Evolutionary conservation across 2,113 vertebrate genomes (phyloP).

Genomic region (Polyodon spathula): DNA sequence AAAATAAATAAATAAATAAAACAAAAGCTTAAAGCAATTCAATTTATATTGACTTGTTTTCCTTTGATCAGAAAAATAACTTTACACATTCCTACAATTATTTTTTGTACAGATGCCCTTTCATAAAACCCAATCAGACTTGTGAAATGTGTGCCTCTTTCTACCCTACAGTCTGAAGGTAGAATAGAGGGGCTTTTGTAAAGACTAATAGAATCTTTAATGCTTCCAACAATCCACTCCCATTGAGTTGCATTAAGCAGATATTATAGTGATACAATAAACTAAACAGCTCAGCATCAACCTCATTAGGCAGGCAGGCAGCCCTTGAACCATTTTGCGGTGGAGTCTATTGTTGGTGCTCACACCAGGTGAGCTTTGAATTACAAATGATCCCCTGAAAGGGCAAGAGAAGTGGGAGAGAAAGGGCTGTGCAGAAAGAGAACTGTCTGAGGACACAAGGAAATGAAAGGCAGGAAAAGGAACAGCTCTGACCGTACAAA

Average conservation of each 20-base stretch:
- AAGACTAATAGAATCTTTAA: conserved; percentile 98
- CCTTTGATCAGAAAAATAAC: conserved; percentile 26
- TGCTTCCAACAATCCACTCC: conserved; percentile 85
- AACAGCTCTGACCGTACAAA: conserved; percentile 79
- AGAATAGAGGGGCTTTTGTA: conserved; percentile 79
- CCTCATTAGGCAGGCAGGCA: conserved; percentile 86
- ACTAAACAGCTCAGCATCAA: conserved; percentile 94
- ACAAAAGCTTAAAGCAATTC: no score
- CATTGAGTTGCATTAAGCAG: conserved; percentile 97
- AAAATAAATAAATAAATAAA: no score
- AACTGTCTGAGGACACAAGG: conserved; percentile 79
- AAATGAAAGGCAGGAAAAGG: conserved; percentile 78
- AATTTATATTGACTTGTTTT: background rate
- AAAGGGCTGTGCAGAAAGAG: conserved; percentile 70
- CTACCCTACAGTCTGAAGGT: conserved; percentile 65
- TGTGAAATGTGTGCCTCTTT: conserved; percentile 57
- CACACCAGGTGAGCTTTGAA: conserved; percentile 99
- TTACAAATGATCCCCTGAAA: conserved; percentile 98
- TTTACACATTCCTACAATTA: conserved; percentile 40
- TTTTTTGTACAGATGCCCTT: conserved; percentile 51
- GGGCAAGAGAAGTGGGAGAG: conserved; percentile 54
- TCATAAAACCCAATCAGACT: conserved; percentile 53
- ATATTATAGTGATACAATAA: conserved; percentile 94
- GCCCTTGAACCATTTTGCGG: conserved; percentile 74
- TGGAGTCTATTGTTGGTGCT: conserved; percentile 76